These are phyloP conservation scores for Cerceris ruficornis DNA, from an alignment of 2,888 invertebrate genomes.

Conservation along the genomic window DNA sequence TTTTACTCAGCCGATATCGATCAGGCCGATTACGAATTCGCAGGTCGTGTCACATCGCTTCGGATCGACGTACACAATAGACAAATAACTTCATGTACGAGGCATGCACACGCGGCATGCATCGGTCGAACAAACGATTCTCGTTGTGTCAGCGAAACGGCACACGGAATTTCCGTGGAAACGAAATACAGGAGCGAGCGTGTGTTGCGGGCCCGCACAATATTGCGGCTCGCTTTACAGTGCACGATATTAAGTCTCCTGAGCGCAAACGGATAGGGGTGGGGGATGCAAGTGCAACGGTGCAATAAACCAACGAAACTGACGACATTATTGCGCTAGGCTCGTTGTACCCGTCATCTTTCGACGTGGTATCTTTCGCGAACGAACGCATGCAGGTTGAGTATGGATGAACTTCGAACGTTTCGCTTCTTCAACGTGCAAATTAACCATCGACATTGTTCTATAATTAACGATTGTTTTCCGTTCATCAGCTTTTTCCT, in stretches of 20 bases:
- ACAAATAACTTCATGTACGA: slow-evolving; percentile 34
- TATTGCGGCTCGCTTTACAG: slow-evolving; percentile 50
- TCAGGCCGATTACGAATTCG: slow-evolving; percentile 45
- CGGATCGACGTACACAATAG: slow-evolving; percentile 6
- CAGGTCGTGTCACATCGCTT: slow-evolving; percentile 18
- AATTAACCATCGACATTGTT: neutral
- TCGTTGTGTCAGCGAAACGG: slow-evolving; percentile 44
- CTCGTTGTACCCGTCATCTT: slow-evolving; percentile 38
- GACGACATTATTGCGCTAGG: slow-evolving; percentile 51
- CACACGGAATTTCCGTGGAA: slow-evolving; percentile 37
- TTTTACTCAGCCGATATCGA: slow-evolving; percentile 32
- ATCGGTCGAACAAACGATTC: slow-evolving; percentile 37
- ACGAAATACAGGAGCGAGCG: slow-evolving; percentile 22
- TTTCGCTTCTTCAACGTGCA: neutral
- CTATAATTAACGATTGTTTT: neutral
- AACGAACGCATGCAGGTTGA: slow-evolving; percentile 11
- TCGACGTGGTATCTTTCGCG: slow-evolving; percentile 16
- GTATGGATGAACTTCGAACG: neutral
- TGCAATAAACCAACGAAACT: slow-evolving; percentile 52
- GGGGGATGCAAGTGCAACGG: slow-evolving; percentile 27
- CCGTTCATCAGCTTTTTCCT: too few relatives aligned
- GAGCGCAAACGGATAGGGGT: slow-evolving; percentile 29
- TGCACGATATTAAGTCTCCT: slow-evolving; percentile 54
- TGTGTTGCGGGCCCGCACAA: slow-evolving; percentile 16
- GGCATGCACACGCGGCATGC: slow-evolving; percentile 30